Conservation (phyloP, 2,113 vertebrate species). For the Brachypteracias leptosomus region DNA sequence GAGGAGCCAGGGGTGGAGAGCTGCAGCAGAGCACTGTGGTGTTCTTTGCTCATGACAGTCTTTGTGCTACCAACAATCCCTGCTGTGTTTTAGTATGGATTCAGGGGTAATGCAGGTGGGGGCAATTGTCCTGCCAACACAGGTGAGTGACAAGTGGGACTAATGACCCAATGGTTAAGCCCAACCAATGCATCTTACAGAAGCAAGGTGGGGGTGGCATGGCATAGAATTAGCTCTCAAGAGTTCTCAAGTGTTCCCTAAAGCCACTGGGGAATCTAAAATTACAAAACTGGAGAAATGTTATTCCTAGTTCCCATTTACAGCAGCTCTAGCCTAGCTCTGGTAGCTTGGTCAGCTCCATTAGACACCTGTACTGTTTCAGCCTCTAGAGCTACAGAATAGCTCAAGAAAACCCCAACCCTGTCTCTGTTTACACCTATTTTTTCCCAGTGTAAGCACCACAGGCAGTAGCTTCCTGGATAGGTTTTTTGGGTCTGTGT, state of each 20-base stretch:
- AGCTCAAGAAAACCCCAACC: not conserved
- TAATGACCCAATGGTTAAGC: not conserved
- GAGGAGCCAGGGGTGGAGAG: not conserved
- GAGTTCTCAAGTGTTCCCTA: not conserved
- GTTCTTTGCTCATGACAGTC: not conserved
- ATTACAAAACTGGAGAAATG: not conserved
- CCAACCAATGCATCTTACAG: not conserved
- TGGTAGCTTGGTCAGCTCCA: not conserved
- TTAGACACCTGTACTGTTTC: not conserved
- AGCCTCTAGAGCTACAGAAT: not conserved
- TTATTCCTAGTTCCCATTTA: not conserved
- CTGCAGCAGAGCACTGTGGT: not conserved
- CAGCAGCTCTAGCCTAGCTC: not conserved
- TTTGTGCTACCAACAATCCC: not conserved
- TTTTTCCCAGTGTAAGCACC: not conserved
- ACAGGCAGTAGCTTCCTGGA: not conserved
- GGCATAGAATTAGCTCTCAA: not conserved
- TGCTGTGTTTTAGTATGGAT: not conserved
- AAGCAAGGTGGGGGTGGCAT: not conserved
- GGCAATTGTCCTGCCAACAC: not conserved
- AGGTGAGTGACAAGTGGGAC: not conserved
- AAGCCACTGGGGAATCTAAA: not conserved
- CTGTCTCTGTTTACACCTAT: not conserved
- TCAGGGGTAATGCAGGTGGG: not conserved
- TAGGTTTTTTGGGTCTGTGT: not conserved